Percentiles rank a stretch among this genome's conserved stretches.
phyloP scores from a whole-genome alignment of 2,113 vertebrate species.

The Cottus gobio region DNA sequence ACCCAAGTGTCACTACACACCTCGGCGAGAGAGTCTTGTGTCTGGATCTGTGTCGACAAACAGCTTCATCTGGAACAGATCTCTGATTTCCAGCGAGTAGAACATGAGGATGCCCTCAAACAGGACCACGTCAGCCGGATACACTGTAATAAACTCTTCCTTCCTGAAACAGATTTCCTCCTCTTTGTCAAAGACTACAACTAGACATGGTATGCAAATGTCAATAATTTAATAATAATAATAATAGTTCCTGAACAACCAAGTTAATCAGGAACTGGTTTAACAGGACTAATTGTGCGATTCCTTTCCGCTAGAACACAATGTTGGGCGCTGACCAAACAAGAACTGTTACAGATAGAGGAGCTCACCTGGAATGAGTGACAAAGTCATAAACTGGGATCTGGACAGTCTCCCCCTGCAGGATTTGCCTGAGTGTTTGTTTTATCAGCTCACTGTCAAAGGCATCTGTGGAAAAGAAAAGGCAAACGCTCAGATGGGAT shows the following conservation, averaged over 20 bases:
- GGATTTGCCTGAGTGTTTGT: conserved; percentile 91
- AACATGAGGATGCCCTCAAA: conserved; percentile 98
- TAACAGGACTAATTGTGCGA: neutral
- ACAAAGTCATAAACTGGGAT: conserved; percentile 98
- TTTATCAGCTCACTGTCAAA: conserved; percentile 96
- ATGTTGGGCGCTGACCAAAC: neutral
- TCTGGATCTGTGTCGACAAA: conserved; percentile 97
- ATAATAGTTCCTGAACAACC: neutral
- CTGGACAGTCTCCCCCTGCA: conserved; percentile 92
- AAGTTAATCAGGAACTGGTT: neutral
- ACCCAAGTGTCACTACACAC: conserved; percentile 73
- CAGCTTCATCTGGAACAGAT: conserved; percentile 98
- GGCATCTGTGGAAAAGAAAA: conserved; percentile 86
- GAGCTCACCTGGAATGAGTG: conserved; percentile 92
- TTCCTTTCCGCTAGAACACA: neutral
- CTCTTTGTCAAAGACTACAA: neutral
- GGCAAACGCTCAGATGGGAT: neutral
- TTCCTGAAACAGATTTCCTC: conserved; percentile 84
- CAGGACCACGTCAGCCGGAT: conserved; percentile 96
- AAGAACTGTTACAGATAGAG: neutral
- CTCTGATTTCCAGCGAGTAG: conserved; percentile 95
- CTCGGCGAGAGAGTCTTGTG: conserved; percentile 95
- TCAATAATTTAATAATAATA: neutral
- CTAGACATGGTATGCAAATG: neutral
- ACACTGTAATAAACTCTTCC: conserved; percentile 93